Base-by-base conservation (phyloP, 2,888 invertebrate genomes). In the Ceriagrion tenellum region DNA sequence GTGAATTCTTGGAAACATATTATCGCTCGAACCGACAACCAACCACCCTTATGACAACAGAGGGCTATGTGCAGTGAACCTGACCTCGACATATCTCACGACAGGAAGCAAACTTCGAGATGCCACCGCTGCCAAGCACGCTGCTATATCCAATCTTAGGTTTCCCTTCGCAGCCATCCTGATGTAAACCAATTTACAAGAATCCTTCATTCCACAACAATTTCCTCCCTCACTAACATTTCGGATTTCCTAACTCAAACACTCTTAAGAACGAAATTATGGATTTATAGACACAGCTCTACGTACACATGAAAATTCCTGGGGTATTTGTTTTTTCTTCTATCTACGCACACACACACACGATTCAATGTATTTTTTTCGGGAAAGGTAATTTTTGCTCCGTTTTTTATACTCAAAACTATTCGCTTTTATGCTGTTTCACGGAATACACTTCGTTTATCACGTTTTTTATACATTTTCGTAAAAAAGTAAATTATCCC, bases 401-500 rank as follows among this genome's bases (percentile, higher is more conserved):
- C 81, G 81, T 81, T 81, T 81, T 56, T 81, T 35, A 81, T 81
- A 81, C 16, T 81, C 16, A 81, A 81, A 81, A 81, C 81, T 81
- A 81, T 81, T 81, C 81, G 81, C 13, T 81, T 81, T 81, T 13
- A 81, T 81, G 35, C 30, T 81, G 0, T 35, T 30, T 81, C 3
- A 16, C 12, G 81, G 16, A 18, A 35, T 35, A 81, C 30, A 35
- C 30, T 35, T 35, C 81, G 35, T 81, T 81, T 81, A 81, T 81
- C 81, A 35, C 16, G 81, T 35, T 81, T 69, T 56, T 81, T 16
- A 81, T 35, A 81, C 35, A 81, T 81, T 81, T 69, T 35, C 18
- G 81, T 81, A 81, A 81, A 81, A 81, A 81, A 81, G 81, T 81
- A 81, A 81, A 81, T 81, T 81, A 81, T 35, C 35, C n/a, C 81